Conservation (phyloP, 2,888 invertebrate species). For the Ctenicera cuprea region DNA sequence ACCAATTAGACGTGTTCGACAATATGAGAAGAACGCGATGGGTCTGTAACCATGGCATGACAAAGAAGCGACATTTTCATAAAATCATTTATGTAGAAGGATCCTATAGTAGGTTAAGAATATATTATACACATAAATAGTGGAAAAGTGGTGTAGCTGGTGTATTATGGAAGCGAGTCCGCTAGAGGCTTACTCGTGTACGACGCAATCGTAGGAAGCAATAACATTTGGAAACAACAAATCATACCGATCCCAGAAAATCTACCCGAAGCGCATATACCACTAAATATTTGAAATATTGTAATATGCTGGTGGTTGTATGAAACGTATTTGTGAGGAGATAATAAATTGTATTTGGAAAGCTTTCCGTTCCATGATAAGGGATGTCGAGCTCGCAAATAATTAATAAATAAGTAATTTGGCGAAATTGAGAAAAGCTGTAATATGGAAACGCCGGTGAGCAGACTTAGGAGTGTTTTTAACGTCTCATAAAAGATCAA, state of each 20-base stretch:
- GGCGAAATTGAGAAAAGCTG: constrained; percentile 42
- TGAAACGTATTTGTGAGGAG: constrained; percentile 47
- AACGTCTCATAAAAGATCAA: constrained; percentile 62
- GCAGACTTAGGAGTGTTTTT: constrained; percentile 50
- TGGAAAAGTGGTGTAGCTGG: constrained; percentile 48
- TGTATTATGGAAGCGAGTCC: constrained; percentile 49
- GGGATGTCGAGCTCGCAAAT: constrained; percentile 27
- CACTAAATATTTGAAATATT: constrained; percentile 66
- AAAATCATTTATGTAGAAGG: constrained; percentile 39
- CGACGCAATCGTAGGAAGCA: constrained; percentile 58
- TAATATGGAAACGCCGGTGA: constrained; percentile 40
- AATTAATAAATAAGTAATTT: constrained; percentile 44
- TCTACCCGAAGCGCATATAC: constrained; percentile 62
- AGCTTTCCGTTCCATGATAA: constrained; percentile 30
- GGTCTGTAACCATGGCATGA: neutral
- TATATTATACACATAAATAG: constrained; percentile 52
- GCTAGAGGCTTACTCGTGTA: constrained; percentile 49
- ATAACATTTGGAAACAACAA: constrained; percentile 71
- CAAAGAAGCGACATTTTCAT: constrained; percentile 26
- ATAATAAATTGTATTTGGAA: constrained; percentile 49
- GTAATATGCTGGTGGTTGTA: constrained; percentile 56
- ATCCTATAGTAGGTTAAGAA: constrained; percentile 48
- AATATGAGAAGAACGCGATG: too few relatives aligned
- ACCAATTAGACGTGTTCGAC: too few relatives aligned
- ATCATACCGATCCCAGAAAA: constrained; percentile 71